phyloP scores from a whole-genome alignment of 1,140 invertebrate genomes.

The Drosophila pruinosa region DNA sequence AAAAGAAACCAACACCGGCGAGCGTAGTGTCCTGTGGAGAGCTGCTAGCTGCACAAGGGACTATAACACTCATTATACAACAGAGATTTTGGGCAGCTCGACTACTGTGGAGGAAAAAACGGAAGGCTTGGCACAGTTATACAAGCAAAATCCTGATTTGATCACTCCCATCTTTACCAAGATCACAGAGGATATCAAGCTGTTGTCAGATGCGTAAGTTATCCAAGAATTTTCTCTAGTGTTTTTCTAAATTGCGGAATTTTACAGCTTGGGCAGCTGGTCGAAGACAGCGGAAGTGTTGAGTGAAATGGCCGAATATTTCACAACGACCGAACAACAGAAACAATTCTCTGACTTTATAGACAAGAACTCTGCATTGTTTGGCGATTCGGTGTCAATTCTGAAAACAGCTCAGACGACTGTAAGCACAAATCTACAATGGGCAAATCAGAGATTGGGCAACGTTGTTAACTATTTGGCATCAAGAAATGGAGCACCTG shows the following conservation, averaged over 20 bases:
- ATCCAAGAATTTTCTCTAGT: slow-evolving; percentile 43
- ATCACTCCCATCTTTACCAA: slow-evolving; percentile 60
- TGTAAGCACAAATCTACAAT: slow-evolving; percentile 51
- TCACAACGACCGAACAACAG: slow-evolving; percentile 83
- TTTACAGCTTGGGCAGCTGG: slow-evolving; percentile 72
- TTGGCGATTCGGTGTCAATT: slow-evolving; percentile 31
- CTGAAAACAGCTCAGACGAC: slow-evolving; percentile 30
- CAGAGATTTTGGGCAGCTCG: slow-evolving; percentile 26
- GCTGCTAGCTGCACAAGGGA: slow-evolving; percentile 54
- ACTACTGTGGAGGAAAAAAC: slow-evolving; percentile 33
- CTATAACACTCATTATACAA: slow-evolving; percentile 33
- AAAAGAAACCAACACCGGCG: slow-evolving; percentile 32
- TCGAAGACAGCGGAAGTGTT: slow-evolving; percentile 76
- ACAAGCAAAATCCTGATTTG: slow-evolving; percentile 78
- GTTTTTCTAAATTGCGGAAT: neutral
- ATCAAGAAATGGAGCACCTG: slow-evolving; percentile 23
- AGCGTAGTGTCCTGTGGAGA: slow-evolving; percentile 43
- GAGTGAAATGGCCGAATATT: slow-evolving; percentile 81
- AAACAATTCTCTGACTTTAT: slow-evolving; percentile 47
- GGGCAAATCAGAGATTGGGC: slow-evolving; percentile 41
- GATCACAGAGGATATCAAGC: slow-evolving; percentile 38
- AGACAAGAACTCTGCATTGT: slow-evolving; percentile 24
- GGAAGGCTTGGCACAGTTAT: slow-evolving; percentile 77
- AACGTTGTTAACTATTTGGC: slow-evolving; percentile 31
- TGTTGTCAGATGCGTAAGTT: slow-evolving; percentile 51